Conservation (phyloP, 2,113 vertebrate species). For the Sphaerodactylus townsendi region DNA sequence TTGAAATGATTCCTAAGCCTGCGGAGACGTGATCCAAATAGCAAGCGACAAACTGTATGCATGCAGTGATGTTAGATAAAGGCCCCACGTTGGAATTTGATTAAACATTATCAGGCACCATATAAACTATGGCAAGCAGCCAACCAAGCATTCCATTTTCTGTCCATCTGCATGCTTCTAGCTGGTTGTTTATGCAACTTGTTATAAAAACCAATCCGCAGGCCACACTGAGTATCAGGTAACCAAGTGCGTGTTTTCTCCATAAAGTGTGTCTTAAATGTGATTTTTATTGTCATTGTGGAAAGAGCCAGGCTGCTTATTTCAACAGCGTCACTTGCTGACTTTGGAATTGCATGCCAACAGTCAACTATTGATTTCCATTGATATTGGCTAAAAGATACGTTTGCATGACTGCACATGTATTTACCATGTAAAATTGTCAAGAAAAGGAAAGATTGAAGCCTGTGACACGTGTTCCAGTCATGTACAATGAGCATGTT, state of each 20-base stretch:
- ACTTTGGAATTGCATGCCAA: conserved; percentile 38
- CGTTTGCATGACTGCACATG: background rate
- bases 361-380: conserved; percentile 25
- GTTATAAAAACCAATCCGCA: conserved; percentile 38
- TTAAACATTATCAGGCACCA: conserved; percentile 44
- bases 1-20: conserved; percentile 61
- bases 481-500: no score
- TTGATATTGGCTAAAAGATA: conserved; percentile 21
- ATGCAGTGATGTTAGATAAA: conserved; percentile 35
- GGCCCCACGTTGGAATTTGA: conserved; percentile 49
- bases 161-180: conserved; percentile 33
- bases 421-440: background rate
- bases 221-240: background rate
- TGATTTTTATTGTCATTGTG: background rate
- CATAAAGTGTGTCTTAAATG: conserved; percentile 6
- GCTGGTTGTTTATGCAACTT: conserved; percentile 37
- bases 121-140: conserved; percentile 36
- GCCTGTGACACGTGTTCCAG: no score
- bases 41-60: conserved; percentile 47
- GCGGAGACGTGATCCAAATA: conserved; percentile 60
- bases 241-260: background rate
- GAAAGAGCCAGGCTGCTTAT: background rate
- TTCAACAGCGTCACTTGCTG: conserved; percentile 32
- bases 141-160: conserved; percentile 32
- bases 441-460: background rate